These are phyloP conservation scores for Strigamia crassipes DNA, from an alignment of 2,888 invertebrate species.

Conservation along the genomic window DNA sequence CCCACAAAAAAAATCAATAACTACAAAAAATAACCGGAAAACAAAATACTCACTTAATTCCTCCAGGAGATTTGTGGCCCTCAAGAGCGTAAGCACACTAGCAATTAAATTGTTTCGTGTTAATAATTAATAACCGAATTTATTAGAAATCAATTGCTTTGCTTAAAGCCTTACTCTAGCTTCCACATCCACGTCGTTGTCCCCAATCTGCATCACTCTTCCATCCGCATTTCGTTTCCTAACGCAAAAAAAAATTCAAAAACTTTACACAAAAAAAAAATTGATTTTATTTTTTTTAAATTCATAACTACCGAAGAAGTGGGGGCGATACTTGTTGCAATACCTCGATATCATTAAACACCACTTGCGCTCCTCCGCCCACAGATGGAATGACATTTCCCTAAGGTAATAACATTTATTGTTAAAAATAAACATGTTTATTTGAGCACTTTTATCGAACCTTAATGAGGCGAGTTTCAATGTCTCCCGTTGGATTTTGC, in stretches of 20 bases:
- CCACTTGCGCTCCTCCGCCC: slow-evolving; percentile 91
- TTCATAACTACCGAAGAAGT: not conserved
- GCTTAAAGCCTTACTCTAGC: not conserved
- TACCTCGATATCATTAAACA: slow-evolving; percentile 92
- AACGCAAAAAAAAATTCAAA: no score
- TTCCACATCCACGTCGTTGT: not conserved
- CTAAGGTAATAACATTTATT: slow-evolving; percentile 58
- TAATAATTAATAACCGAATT: not conserved
- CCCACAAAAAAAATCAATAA: no score
- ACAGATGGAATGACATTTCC: slow-evolving; percentile 92
- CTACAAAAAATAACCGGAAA: not conserved
- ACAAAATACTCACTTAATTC: slow-evolving; percentile 15
- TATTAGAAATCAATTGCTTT: not conserved
- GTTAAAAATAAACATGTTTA: not conserved
- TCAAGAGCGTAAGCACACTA: slow-evolving; percentile 19
- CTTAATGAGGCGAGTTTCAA: slow-evolving; percentile 90
- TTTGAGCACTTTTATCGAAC: not conserved
- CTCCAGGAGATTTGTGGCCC: slow-evolving; percentile 29
- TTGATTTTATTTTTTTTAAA: no score
- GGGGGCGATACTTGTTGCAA: slow-evolving; percentile 77
- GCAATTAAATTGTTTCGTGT: not conserved
- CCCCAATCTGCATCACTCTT: not conserved
- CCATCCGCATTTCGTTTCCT: slow-evolving; percentile 7
- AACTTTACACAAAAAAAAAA: no score
- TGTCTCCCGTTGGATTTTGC: slow-evolving; percentile 86